Evolutionary conservation across 2,797 vertebrate genomes (phyloP).

Genomic region (Danio jaintianensis): DNA sequence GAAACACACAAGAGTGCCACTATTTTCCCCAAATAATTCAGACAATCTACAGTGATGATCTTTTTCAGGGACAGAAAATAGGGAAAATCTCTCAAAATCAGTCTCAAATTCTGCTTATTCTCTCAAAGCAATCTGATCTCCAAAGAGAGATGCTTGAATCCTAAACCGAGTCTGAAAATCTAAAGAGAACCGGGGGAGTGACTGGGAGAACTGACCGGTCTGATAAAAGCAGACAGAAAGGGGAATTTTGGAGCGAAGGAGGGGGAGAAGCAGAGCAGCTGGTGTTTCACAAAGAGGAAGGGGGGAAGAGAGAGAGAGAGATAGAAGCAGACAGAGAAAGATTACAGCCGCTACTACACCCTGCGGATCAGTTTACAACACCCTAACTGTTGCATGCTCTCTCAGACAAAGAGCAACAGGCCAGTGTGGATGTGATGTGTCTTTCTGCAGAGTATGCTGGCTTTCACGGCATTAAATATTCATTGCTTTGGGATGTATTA

Average conservation of each 20-base stretch:
- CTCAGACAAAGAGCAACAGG: conserved; percentile 55
- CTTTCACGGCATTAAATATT: conserved; percentile 55
- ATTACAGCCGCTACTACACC: conserved; percentile 65
- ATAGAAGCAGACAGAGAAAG: conserved; percentile 50
- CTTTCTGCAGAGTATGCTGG: conserved; percentile 21
- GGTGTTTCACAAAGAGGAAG: conserved; percentile 49
- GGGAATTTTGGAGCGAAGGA: conserved; percentile 55
- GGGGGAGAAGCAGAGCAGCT: conserved; percentile 59
- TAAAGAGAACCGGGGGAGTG: conserved; percentile 36
- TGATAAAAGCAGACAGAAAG: conserved; percentile 46
- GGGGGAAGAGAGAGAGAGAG: conserved; percentile 45
- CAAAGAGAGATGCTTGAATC: conserved; percentile 43
- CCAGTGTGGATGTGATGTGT: conserved; percentile 12
- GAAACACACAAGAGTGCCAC: background rate
- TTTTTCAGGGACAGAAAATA: conserved; percentile 4
- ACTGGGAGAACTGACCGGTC: conserved; percentile 21
- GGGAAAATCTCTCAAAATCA: background rate
- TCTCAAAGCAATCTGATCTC: conserved; percentile 44
- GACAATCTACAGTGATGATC: background rate
- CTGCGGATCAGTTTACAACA: conserved; percentile 61
- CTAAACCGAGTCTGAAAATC: conserved; percentile 53
- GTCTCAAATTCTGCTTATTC: conserved; percentile 10
- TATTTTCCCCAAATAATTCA: background rate
- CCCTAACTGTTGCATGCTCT: conserved; percentile 50
- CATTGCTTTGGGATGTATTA: conserved; percentile 52